Percentiles rank a stretch among this genome's conserved stretches.
phyloP scores from a whole-genome alignment of 2,797 vertebrate genomes.

The Lepilemur ruficaudatus region DNA sequence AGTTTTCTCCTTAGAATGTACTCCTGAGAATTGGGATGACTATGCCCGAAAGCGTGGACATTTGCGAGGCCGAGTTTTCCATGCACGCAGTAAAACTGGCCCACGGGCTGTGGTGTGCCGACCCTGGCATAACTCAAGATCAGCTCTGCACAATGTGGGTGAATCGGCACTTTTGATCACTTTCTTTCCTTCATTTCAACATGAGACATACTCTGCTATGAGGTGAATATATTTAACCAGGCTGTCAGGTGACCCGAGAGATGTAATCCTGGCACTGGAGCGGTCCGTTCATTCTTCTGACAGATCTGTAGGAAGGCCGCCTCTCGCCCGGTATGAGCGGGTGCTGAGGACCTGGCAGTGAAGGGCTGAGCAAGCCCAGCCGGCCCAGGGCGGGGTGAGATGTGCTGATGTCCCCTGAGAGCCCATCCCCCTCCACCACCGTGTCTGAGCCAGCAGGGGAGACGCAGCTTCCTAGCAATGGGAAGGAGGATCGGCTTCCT shows the following conservation, averaged over 20 bases:
- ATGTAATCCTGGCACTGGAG: neutral
- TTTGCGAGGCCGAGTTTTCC: neutral
- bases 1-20: neutral
- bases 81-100: neutral
- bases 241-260: neutral
- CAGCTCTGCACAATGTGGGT: neutral
- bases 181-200: neutral
- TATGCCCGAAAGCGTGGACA: neutral
- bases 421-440: rapidly evolving
- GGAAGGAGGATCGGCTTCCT: neutral
- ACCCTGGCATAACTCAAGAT: neutral
- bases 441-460: neutral
- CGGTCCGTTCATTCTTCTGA: neutral
- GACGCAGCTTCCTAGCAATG: neutral
- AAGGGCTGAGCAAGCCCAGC: too few species aligned
- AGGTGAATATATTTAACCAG: neutral
- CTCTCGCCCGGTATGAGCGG: neutral
- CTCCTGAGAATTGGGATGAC: neutral
- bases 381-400: neutral
- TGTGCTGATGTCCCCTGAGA: neutral
- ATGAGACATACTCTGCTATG: neutral
- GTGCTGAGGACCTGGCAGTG: rapidly evolving
- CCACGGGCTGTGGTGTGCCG: neutral
- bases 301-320: neutral
- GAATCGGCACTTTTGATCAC: neutral